phyloP scores from a whole-genome alignment of 1,140 invertebrate genomes.

The Elymnias hypermnestra region DNA sequence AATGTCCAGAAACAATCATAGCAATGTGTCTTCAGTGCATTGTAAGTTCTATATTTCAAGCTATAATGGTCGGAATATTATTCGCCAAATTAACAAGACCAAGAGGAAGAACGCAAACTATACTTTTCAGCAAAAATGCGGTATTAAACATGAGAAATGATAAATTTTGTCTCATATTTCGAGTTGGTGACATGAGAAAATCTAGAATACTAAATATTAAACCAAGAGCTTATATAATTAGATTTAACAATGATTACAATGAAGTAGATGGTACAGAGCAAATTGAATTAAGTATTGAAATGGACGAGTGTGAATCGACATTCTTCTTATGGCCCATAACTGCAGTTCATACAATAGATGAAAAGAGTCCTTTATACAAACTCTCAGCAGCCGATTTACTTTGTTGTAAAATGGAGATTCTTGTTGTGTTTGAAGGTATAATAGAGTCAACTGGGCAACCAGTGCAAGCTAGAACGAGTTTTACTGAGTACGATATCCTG shows the following conservation, averaged over 20 bases:
- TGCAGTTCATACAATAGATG: conserved; percentile 85
- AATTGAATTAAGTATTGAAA: conserved; percentile 82
- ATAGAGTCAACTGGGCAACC: conserved; percentile 83
- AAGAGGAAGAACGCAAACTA: conserved; percentile 93
- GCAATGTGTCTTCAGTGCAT: conserved; percentile 98
- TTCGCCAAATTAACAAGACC: conserved; percentile 97
- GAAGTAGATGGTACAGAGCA: conserved; percentile 78
- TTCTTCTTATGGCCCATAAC: conserved; percentile 94
- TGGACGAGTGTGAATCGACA: conserved; percentile 84
- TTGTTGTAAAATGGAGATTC: conserved; percentile 83
- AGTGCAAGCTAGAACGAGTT: conserved; percentile 80
- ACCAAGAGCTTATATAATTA: conserved; percentile 87
- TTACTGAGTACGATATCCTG: conserved; percentile 81
- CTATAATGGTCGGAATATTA: conserved; percentile 82
- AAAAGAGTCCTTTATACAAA: conserved; percentile 85
- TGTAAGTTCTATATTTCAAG: conserved; percentile 91
- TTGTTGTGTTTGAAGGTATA: conserved; percentile 85
- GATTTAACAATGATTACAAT: conserved; percentile 85
- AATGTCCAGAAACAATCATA: conserved; percentile 95
- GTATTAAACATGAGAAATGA: conserved; percentile 90
- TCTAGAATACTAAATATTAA: conserved; percentile 93
- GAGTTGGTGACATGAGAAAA: conserved; percentile 96
- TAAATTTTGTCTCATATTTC: conserved; percentile 90
- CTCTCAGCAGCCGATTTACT: conserved; percentile 89
- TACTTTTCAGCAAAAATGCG: conserved; percentile 92